phyloP scores from a whole-genome alignment of 2,888 invertebrate species.

The Acanthoscelides obtectus region DNA sequence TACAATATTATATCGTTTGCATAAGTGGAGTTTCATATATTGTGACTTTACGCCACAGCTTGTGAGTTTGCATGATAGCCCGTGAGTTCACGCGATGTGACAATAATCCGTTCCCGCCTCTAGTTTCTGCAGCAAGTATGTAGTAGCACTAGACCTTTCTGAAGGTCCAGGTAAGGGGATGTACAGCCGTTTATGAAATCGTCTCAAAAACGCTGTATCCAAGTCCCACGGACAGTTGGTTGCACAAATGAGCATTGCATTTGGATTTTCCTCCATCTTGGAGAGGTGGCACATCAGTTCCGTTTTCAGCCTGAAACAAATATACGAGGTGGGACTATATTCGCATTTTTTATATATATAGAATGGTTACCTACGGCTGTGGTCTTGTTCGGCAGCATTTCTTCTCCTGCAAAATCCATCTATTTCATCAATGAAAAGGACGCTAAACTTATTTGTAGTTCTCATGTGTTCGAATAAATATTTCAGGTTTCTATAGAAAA shows the following conservation, averaged over 20 bases:
- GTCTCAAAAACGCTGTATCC: slow-evolving; percentile 54
- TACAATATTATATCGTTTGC: no score
- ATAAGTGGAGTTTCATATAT: no score
- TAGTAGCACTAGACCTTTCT: slow-evolving; percentile 32
- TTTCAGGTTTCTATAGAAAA: slow-evolving; percentile 32
- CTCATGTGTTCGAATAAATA: slow-evolving; percentile 36
- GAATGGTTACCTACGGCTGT: slow-evolving; percentile 44
- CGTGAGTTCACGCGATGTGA: no score
- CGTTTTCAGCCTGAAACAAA: slow-evolving; percentile 49
- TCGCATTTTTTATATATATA: background rate
- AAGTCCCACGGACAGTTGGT: slow-evolving; percentile 62
- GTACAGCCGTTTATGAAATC: slow-evolving; percentile 55
- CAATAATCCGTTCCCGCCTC: no score
- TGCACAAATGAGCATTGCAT: slow-evolving; percentile 50
- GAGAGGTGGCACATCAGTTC: slow-evolving; percentile 55
- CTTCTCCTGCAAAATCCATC: slow-evolving; percentile 54
- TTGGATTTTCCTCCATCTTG: slow-evolving; percentile 34
- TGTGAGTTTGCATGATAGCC: no score
- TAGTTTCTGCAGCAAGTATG: no score
- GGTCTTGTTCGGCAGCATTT: slow-evolving; percentile 48
- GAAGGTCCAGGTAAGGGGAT: slow-evolving; percentile 49
- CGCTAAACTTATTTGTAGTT: slow-evolving; percentile 37
- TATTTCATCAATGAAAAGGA: slow-evolving; percentile 58
- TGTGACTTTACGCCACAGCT: no score
- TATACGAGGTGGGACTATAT: slow-evolving; percentile 3